phyloP scores from a whole-genome alignment of 2,797 vertebrate genomes.

The Gobionotothen gibberifrons region DNA sequence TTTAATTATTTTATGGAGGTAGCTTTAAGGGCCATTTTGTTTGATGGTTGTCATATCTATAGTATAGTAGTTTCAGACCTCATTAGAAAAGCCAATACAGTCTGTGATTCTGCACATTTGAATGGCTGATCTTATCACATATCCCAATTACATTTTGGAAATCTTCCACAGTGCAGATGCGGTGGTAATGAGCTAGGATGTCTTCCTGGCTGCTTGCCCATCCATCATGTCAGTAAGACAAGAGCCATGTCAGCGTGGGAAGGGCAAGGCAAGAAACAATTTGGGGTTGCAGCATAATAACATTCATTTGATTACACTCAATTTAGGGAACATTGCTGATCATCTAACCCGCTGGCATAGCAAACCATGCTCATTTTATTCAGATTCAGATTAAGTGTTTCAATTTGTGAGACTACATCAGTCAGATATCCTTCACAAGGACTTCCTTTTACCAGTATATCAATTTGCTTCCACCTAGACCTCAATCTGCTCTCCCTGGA shows the following conservation, averaged over 20 bases:
- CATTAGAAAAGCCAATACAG: conserved; percentile 51
- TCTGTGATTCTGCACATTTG: conserved; percentile 22
- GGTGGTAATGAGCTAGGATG: conserved; percentile 23
- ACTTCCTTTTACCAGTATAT: conserved; percentile 12
- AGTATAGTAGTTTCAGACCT: conserved; percentile 25
- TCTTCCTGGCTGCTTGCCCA: conserved; percentile 12
- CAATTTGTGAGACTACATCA: neutral
- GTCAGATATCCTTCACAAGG: conserved; percentile 8
- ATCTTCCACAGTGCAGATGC: conserved; percentile 49
- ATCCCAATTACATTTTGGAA: conserved; percentile 46
- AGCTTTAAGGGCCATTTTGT: conserved; percentile 11
- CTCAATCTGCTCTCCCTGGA: conserved; percentile 4
- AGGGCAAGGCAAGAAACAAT: conserved; percentile 16
- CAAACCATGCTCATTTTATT: neutral
- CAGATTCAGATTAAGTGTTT: conserved; percentile 7
- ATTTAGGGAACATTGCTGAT: conserved; percentile 14
- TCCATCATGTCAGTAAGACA: conserved; percentile 14
- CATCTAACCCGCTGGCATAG: conserved; percentile 9
- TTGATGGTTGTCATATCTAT: conserved; percentile 5
- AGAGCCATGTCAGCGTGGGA: conserved; percentile 11
- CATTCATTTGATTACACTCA: conserved; percentile 33
- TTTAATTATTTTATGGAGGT: conserved; percentile 11
- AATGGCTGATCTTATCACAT: conserved; percentile 47
- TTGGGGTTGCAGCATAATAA: conserved; percentile 13
- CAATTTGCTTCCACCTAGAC: conserved; percentile 15